Percentiles rank a stretch among this genome's conserved stretches.
Conservation (phyloP, 2,888 invertebrate species). For the Megamerina dolium region DNA sequence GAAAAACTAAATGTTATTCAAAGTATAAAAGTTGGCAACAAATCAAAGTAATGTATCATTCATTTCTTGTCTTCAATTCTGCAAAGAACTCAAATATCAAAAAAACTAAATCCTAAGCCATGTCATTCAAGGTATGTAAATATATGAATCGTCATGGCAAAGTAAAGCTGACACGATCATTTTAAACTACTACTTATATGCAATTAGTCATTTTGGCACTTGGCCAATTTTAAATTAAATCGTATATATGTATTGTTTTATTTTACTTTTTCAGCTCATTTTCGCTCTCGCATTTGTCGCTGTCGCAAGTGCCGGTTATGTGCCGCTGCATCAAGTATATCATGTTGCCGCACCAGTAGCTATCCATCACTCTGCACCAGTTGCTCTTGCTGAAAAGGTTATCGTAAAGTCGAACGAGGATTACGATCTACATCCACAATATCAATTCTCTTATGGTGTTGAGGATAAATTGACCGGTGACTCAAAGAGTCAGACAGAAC, state of each 20-base stretch:
- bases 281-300: constrained; percentile 24
- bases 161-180: too few species aligned
- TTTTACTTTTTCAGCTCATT: constrained; percentile 10
- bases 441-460: constrained; percentile 44
- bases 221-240: too few species aligned
- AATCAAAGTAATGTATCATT: constrained; percentile 29
- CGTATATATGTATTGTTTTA: too few species aligned
- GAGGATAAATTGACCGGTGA: constrained; percentile 45
- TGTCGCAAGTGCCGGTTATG: constrained; percentile 29
- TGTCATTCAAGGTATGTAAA: constrained; percentile 28
- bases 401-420: constrained; percentile 33
- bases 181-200: too few species aligned
- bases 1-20: too few species aligned
- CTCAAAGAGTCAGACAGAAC: constrained; percentile 45
- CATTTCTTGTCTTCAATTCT: constrained; percentile 24
- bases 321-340: constrained; percentile 22
- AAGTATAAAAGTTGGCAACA: constrained; percentile 30
- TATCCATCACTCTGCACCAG: constrained; percentile 13
- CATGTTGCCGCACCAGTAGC: constrained; percentile 24
- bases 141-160: too few species aligned
- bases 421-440: constrained; percentile 43
- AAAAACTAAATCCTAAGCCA: constrained; percentile 14
- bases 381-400: constrained; percentile 26
- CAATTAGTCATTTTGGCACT: too few species aligned
- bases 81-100: constrained; percentile 22